Percentiles rank a stretch among this genome's conserved stretches.
Evolutionary conservation across 2,113 vertebrate species (phyloP).

Genomic region (Bos indicus): DNA sequence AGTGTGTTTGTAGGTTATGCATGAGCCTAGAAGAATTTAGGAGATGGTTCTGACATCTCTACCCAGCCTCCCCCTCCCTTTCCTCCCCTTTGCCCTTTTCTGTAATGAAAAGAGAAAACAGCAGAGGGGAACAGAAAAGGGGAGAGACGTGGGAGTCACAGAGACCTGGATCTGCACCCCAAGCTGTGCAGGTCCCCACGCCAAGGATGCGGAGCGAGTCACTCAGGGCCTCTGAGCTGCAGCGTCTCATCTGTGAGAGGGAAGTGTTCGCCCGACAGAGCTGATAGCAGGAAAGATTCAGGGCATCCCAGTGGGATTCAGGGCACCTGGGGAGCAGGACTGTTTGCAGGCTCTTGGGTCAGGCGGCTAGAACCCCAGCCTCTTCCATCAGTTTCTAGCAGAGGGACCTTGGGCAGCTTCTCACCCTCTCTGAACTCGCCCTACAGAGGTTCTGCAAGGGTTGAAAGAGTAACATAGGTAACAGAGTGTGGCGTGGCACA

Average conservation of each 20-base stretch:
- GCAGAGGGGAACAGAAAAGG: neutral
- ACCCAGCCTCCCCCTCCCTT: neutral
- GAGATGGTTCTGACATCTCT: neutral
- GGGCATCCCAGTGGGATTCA: neutral
- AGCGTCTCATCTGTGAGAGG: neutral
- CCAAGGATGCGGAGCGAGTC: neutral
- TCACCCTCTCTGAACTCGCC: neutral
- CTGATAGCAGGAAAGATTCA: neutral
- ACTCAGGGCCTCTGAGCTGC: neutral
- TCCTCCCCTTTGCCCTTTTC: neutral
- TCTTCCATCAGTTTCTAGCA: neutral
- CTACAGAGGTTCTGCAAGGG: neutral
- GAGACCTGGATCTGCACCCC: neutral
- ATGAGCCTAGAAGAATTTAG: neutral
- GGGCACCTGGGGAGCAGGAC: accelerated
- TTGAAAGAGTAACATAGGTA: neutral
- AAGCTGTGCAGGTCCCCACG: neutral
- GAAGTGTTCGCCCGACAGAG: accelerated
- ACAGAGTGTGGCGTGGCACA: accelerated
- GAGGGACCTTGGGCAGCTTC: neutral
- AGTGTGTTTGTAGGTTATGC: neutral
- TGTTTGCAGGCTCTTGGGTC: neutral
- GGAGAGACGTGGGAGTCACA: neutral
- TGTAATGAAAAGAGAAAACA: neutral
- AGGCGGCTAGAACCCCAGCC: neutral